A percentile compares a stretch with the other conserved stretches of the same genome.
phyloP scores from a whole-genome alignment of 2,113 vertebrate species.

The Ophthalmolycus amberensis region DNA sequence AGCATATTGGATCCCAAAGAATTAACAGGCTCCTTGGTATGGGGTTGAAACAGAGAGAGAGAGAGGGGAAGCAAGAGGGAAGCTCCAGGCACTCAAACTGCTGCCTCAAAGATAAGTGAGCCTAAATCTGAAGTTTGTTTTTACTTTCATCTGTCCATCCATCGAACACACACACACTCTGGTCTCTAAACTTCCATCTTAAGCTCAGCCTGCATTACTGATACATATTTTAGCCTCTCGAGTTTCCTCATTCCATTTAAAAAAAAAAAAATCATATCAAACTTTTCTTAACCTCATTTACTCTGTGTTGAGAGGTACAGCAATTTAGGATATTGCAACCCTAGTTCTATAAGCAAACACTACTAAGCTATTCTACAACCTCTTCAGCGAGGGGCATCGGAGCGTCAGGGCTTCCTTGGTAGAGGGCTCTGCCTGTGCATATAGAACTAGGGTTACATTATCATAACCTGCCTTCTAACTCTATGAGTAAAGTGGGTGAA shows the following conservation, averaged over 20 bases:
- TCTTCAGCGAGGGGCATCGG: neutral
- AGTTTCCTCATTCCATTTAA: conserved; percentile 45
- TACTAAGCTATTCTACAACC: neutral
- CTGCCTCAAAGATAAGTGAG: conserved; percentile 64
- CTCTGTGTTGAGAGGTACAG: conserved; percentile 25
- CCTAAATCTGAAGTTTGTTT: conserved; percentile 48
- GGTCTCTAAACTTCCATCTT: conserved; percentile 15
- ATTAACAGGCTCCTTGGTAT: conserved; percentile 43
- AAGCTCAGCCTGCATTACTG: conserved; percentile 22
- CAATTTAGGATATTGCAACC: neutral
- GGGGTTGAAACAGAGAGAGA: conserved; percentile 21
- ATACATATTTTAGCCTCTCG: conserved; percentile 37
- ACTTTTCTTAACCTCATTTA: conserved; percentile 54
- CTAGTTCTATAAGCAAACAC: neutral
- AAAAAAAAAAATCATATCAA: conserved; percentile 43
- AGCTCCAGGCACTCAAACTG: conserved; percentile 55
- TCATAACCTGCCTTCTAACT: neutral
- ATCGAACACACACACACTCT: conserved; percentile 18
- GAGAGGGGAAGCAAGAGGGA: conserved; percentile 28
- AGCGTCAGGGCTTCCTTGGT: neutral
- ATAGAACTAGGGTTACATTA: neutral
- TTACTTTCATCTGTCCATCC: conserved; percentile 55
- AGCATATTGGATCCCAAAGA: conserved; percentile 40
- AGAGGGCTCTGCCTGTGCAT: neutral
- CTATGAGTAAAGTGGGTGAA: no score